Conservation (phyloP, 2,888 invertebrate genomes). For the Theristus sp. region DNA sequence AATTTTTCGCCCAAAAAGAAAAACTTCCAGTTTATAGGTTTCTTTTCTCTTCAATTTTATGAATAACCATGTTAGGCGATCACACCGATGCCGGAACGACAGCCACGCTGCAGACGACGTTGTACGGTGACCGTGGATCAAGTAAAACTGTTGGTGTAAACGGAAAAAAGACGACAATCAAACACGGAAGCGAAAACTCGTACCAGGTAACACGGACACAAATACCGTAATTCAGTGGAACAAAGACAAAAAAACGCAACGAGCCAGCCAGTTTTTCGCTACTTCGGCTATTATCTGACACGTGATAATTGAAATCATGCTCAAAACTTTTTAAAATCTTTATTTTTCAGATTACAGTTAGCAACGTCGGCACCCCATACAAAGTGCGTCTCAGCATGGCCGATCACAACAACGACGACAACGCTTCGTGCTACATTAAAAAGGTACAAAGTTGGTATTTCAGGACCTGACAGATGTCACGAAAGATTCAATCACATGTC, state of each 20-base stretch:
- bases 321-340: not conserved
- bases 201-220: no score
- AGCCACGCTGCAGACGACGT: not conserved
- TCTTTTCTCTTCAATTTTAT: no score
- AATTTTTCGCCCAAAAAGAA: no score
- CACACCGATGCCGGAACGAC: not conserved
- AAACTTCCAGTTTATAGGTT: no score
- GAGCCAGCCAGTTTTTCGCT: no score
- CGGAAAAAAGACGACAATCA: not conserved
- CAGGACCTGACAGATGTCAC: no score
- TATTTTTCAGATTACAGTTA: not conserved
- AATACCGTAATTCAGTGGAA: no score
- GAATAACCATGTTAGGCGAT: no score
- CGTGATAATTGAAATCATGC: not conserved
- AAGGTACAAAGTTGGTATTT: no score
- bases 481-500: no score
- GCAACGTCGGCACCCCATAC: not conserved
- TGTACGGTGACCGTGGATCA: not conserved
- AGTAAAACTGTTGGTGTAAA: not conserved
- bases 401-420: not conserved
- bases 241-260: no score
- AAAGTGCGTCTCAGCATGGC: not conserved
- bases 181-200: not conserved
- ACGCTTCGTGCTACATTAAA: not conserved
- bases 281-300: no score